Evolutionary conservation across 2,888 invertebrate species (phyloP), one percentile per base, ranked within the genome.

Genomic region (Drosophila picticornis): DNA sequence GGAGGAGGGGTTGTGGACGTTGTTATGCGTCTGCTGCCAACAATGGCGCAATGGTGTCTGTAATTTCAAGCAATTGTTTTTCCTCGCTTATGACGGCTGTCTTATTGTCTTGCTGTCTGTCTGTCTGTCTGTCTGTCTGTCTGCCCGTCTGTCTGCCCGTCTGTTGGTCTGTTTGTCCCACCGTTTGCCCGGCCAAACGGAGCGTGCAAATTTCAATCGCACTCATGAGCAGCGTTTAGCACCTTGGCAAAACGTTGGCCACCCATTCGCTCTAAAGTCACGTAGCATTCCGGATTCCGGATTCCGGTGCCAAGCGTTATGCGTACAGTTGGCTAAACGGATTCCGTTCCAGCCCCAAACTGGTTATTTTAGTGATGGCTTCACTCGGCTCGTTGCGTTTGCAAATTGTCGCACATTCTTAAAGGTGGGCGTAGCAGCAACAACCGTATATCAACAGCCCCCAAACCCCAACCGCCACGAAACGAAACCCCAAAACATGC

Each of bases 261-360:
- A 77, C 73, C 75, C 73, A 81, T 90, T 90, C 80, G 80, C 84
- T 85, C 87, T 91, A 91, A 90, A 90, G 92, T 91, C 92, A 92
- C 92, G 91, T 91, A 79, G 25, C n/a, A 68, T 55, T 64, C 40
- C 65, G 80, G 72, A 74, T 73, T 80, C 72, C 83, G 73, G 73
- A 70, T 81, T 67, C 55, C 50, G 64, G 66, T 75, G 66, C 66
- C 68, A 78, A 81, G 71, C 76, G 84, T 89, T 89, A 80, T 89
- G 62, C 68, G 55, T 58, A 51, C 72, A 55, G 66, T 55, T 75
- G 52, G 55, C 58, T 31, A 63, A 75, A 60, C 56, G 64, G 61
- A 65, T 65, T 62, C 36, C 61, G 52, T 38, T 48, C 58, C 67
- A 22, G 52, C 51, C 57, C 58, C 84, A 74, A 74, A 65, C 58